Evolutionary conservation across 2,888 invertebrate genomes (phyloP), one percentile per base, ranked within the genome.

Genomic region (Hemistola chrysoprasaria): DNA sequence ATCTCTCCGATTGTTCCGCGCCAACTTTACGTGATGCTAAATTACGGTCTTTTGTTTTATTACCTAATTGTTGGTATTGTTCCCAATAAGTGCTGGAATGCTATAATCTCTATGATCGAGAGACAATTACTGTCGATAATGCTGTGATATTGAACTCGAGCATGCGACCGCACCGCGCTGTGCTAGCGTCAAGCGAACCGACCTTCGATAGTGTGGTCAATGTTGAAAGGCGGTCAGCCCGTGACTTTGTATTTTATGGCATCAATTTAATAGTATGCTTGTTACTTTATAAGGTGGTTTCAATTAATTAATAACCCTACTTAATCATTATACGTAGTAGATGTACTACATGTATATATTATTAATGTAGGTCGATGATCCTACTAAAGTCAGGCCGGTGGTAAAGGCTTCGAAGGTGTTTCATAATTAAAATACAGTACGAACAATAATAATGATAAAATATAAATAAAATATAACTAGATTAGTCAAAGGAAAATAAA

Each of bases 51-150:
- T 84, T 83, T 78, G 76, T 75, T 77, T 83, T 80, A 86, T 83
- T 82, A 79, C 78, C 77, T 85, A 85, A 86, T 84, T 78, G 77
- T 78, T 75, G 64, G 78, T 80, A 83, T 87, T 85, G 82, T 83
- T 79, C 67, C 68, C 69, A 74, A 69, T 70, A 67, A 71, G 69
- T 65, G 72, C 62, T 66, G 60, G 67, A 74, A 61, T 62, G 56
- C 56, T 59, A 53, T 55, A 59, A 60, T 62, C 60, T 71, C 65
- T 62, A 63, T 62, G 59, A 68, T 66, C 60, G 63, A 56, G 58
- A 61, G 56, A 62, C 62, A 56, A 61, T 56, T 59, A 47, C 56
- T 51, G 56, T 61, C 56, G 54, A 59, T 59, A 62, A 60, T 54
- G 33, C 40, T 48, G 38, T 34, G 54, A 43, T 54, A 51, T 51